Percentiles rank a stretch among this genome's conserved stretches.
These are phyloP conservation scores for Cichlasoma orientale DNA, from an alignment of 2,797 vertebrate genomes.

Conservation along the genomic window DNA sequence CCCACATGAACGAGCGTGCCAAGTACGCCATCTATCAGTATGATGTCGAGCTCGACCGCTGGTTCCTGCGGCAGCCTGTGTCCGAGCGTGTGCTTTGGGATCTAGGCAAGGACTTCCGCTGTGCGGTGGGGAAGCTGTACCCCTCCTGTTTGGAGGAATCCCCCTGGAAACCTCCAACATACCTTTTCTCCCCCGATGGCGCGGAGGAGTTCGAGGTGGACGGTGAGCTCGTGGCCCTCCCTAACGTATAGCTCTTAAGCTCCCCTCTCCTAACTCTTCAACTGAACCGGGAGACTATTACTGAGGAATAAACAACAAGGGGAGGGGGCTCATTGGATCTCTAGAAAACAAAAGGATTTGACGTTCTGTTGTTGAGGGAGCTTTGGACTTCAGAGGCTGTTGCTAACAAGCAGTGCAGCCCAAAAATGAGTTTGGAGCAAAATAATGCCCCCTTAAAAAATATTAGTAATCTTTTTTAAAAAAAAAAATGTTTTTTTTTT, in stretches of 20 bases:
- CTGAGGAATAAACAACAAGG: slow-evolving; percentile 34
- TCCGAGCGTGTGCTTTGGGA: slow-evolving; percentile 98
- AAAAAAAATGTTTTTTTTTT: slow-evolving; percentile 23
- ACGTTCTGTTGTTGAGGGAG: slow-evolving; percentile 33
- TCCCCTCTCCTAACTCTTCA: slow-evolving; percentile 24
- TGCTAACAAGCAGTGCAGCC: slow-evolving; percentile 17
- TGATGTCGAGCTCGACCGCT: slow-evolving; percentile 90
- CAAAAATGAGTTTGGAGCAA: slow-evolving; percentile 33
- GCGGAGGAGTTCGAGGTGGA: slow-evolving; percentile 94
- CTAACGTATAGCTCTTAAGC: slow-evolving; percentile 86
- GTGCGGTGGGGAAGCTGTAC: slow-evolving; percentile 96
- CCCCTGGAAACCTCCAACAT: slow-evolving; percentile 96
- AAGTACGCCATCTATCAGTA: slow-evolving; percentile 97
- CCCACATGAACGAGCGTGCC: slow-evolving; percentile 94
- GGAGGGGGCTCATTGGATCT: slow-evolving; percentile 8
- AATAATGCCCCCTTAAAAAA: slow-evolving; percentile 40
- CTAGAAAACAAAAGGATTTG: slow-evolving; percentile 35
- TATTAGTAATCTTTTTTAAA: slow-evolving; percentile 60
- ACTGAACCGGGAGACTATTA: slow-evolving; percentile 31
- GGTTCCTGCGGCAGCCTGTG: slow-evolving; percentile 93
- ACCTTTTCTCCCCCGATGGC: slow-evolving; percentile 93
- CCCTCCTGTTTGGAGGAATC: slow-evolving; percentile 97
- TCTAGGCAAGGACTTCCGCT: slow-evolving; percentile 94
- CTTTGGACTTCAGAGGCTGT: slow-evolving; percentile 25
- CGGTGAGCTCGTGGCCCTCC: slow-evolving; percentile 92